Evolutionary conservation across 1,140 invertebrate genomes (phyloP), one percentile per base, ranked within the genome.

Genomic region (Pantala flavescens): DNA sequence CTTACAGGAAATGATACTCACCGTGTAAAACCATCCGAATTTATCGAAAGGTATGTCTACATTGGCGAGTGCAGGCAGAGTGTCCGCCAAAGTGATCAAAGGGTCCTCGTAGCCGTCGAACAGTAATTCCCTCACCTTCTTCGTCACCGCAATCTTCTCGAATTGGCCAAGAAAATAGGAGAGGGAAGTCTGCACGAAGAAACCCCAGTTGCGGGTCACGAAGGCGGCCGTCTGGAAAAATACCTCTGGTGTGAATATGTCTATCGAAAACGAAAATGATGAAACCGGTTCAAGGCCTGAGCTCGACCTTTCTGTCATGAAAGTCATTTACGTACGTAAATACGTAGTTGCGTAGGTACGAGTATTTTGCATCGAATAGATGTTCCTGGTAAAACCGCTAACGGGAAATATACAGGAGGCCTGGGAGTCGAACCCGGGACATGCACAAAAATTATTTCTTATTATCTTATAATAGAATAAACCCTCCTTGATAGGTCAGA

Each of bases 1-100:
- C 9, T 5, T 36, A 63, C 49, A 7, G 5, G 14, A 63, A 63
- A 63, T 63, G 49, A 63, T 78, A 80, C 84, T 83, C 85, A 93
- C 92, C 82, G 86, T 86, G 81, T 93, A 93, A 82, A 94, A 93
- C 87, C 91, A 90, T 28, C 90, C 92, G 81, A 94, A 93, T 78
- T 85, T 87, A 79, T 93, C 91, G 43, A 88, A 88, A 0, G 86
- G 86, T 7, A 89, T 87, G 0, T 87, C 83, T 1, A 85, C 84
- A 1, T 83, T 84, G 0, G 82, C 80, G 12, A 82, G 81, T 1
- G 78, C 74, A 0, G 88, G 87, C 63, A 90, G 74, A 75, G 83
- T 85, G 63, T 86, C 84, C 0, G 87, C 88, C 43, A 91, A 79
- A 24, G 88, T 86, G 49, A 94, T 85, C 21, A 94, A 80, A 0